These are phyloP conservation scores for Melanostoma scalare DNA, from an alignment of 2,888 invertebrate species.

Conservation along the genomic window DNA sequence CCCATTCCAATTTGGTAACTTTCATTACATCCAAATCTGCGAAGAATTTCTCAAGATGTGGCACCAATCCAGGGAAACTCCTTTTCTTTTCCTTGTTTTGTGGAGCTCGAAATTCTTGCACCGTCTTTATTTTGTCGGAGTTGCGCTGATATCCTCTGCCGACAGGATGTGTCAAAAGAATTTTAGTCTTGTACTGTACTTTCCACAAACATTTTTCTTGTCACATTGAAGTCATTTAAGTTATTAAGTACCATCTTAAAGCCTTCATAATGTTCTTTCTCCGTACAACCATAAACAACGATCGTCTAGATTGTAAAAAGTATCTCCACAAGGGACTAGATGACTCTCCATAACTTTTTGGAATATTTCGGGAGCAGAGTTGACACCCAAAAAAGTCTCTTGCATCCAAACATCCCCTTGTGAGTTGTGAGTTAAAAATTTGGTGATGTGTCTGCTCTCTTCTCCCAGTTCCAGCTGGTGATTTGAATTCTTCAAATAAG, in stretches of 20 bases:
- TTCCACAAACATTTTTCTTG: constrained; percentile 72
- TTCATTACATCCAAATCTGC: constrained; percentile 73
- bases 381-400: constrained; percentile 1
- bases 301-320: constrained; percentile 73
- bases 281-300: constrained; percentile 73
- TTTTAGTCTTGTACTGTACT: constrained; percentile 71
- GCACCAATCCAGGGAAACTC: constrained; percentile 76
- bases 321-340: constrained; percentile 73
- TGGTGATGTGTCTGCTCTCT: constrained; percentile 39
- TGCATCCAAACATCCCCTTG: constrained; percentile 9
- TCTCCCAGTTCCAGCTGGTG: constrained; percentile 74
- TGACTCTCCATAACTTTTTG: constrained; percentile 75
- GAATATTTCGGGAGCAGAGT: constrained; percentile 6
- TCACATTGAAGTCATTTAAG: no score
- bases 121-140: constrained; percentile 65
- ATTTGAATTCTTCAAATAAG: constrained; percentile 76
- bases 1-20: constrained; percentile 75
- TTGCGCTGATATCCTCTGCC: constrained; percentile 61
- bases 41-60: constrained; percentile 75
- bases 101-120: constrained; percentile 71
- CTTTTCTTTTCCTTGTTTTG: constrained; percentile 73
- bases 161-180: constrained; percentile 48
- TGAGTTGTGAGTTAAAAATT: constrained; percentile 49
- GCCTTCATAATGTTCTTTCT: constrained; percentile 74
- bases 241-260: constrained; percentile 74